Evolutionary conservation across 2,113 vertebrate genomes (phyloP).

Genomic region (Helogale parvula): DNA sequence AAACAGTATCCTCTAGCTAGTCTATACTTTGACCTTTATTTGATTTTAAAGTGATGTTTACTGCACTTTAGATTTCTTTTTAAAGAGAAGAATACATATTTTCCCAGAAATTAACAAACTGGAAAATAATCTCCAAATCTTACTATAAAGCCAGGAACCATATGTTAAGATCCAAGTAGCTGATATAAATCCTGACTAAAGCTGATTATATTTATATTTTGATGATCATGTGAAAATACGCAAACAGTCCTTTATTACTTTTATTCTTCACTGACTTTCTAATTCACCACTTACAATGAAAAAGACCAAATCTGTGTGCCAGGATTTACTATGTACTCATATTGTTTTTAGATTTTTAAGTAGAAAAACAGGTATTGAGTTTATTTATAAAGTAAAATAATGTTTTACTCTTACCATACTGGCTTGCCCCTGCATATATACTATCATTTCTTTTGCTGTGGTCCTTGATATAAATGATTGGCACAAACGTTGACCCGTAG

Average conservation of each 20-base stretch:
- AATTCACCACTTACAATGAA: not conserved
- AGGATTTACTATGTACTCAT: not conserved
- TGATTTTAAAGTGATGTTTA: conserved; percentile 14
- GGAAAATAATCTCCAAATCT: conserved; percentile 24
- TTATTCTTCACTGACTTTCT: not conserved
- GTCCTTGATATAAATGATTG: conserved; percentile 94
- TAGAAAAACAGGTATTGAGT: not conserved
- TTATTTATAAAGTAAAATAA: not conserved
- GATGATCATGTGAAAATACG: not conserved
- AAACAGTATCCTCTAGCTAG: conserved; percentile 18
- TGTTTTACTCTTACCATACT: conserved; percentile 87
- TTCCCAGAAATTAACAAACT: not conserved
- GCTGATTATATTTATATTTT: not conserved
- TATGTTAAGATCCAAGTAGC: not conserved
- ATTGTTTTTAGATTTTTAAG: not conserved
- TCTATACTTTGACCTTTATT: not conserved
- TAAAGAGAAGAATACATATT: not conserved
- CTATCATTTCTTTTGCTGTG: conserved; percentile 87
- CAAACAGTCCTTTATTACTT: not conserved
- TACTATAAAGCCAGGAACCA: not conserved
- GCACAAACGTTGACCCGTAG: conserved; percentile 90
- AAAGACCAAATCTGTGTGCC: not conserved
- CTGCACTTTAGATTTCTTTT: not conserved
- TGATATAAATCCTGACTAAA: not conserved
- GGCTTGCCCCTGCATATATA: conserved; percentile 90